Base-by-base conservation (phyloP, 2,797 vertebrate genomes). In the Siniperca undulata region DNA sequence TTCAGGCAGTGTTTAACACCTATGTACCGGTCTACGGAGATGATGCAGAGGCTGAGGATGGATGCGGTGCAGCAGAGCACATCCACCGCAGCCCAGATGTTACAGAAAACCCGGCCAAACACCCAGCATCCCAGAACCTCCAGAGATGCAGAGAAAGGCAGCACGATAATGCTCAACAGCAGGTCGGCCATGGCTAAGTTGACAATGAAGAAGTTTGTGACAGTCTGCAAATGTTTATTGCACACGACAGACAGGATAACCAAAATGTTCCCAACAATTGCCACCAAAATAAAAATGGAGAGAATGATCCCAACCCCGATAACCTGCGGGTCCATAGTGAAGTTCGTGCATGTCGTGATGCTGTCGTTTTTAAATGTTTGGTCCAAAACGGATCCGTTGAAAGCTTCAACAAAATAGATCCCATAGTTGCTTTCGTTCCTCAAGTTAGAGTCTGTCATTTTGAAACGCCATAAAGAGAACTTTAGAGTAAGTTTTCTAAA, bases 31-130 rank as follows among this genome's bases (percentile, higher is more conserved):
- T 99, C 99, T 89, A 99, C 95, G 0, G 99, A 99, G 93, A 99
- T 99, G 88, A 98, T 95, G 89, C 99, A 99, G 61, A 99, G 95
- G 93, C 98, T 99, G 93, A 99, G 97, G 93, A 99, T 99, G 90
- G 98, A 99, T 16, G 99, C 99, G 0, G 99, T 99, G 95, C 99
- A 99, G 91, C 99, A 99, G 38, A 99, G 95, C 85, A 99, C 99
- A n/a, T 99, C 99, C 95, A 99, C 98, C 0, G 98, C 99, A 4
- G 99, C 99, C 99, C 99, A 99, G 90, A 99, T 97, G 95, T 99
- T 98, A 82, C 99, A 99, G 95, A 99, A 99, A 59, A 98, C 94
- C 69, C 99, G 95, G 3, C 99, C 99, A 0, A 99, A 99, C 88
- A 96, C 96, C 99, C 99, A 99, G 94, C 97, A 97, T 46, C 98